phyloP scores from a whole-genome alignment of 2,797 vertebrate species.

The Xenops minutus region DNA sequence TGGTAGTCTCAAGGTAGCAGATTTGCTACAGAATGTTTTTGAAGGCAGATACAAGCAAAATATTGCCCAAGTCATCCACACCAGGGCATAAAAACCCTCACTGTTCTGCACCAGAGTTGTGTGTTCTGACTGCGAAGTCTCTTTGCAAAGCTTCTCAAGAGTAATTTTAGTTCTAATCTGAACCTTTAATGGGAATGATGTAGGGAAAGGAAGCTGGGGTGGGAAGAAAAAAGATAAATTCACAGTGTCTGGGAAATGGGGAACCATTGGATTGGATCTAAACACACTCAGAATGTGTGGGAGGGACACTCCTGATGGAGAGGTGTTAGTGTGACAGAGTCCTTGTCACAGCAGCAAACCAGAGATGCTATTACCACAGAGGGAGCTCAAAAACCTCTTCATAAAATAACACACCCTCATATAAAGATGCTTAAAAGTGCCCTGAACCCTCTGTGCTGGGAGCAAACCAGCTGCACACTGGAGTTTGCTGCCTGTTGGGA shows the following conservation, averaged over 20 bases:
- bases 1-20: background rate
- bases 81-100: slow-evolving; percentile 3
- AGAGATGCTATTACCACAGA: background rate
- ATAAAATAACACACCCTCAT: background rate
- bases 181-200: background rate
- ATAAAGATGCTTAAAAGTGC: background rate
- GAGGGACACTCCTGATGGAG: background rate
- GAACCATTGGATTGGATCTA: background rate
- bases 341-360: background rate
- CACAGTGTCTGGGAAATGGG: background rate
- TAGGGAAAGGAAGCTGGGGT: background rate
- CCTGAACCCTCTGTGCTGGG: background rate
- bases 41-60: background rate
- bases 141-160: slow-evolving; percentile 24
- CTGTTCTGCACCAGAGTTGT: slow-evolving; percentile 55
- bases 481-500: background rate
- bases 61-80: background rate
- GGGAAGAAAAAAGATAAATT: background rate
- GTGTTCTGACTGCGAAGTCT: slow-evolving; percentile 54
- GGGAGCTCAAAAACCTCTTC: background rate
- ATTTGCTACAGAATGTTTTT: background rate
- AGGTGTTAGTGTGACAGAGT: background rate
- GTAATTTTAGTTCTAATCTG: background rate
- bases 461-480: background rate
- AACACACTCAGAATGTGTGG: background rate